These are phyloP conservation scores for Bembecia ichneumoniformis DNA, from an alignment of 2,888 invertebrate species.

Conservation along the genomic window DNA sequence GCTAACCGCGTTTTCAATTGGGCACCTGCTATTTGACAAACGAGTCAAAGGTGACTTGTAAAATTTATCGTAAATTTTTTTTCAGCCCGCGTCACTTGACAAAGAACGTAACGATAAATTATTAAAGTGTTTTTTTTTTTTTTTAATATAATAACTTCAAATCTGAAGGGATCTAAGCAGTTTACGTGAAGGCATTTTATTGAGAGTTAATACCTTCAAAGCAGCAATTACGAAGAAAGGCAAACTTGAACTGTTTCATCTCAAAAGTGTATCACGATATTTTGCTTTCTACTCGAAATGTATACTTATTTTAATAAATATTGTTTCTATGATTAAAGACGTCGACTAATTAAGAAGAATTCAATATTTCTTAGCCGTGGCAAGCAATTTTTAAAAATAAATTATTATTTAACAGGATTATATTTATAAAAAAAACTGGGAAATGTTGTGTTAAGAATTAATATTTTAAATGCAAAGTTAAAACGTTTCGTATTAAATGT, in stretches of 20 bases:
- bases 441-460: too few species aligned
- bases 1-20: constrained; percentile 15
- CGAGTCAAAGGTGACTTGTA: constrained; percentile 55
- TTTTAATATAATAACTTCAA: constrained; percentile 21
- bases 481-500: too few species aligned
- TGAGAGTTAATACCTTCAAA: not conserved
- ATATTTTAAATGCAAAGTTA: too few species aligned
- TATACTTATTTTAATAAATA: not conserved
- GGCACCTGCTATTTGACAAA: constrained; percentile 51
- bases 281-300: not conserved
- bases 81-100: constrained; percentile 45
- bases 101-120: constrained; percentile 51
- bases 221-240: not conserved
- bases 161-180: not conserved
- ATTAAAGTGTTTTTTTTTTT: constrained; percentile 35
- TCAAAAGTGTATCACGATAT: too few species aligned
- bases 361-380: too few species aligned
- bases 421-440: too few species aligned
- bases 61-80: constrained; percentile 54
- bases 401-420: too few species aligned
- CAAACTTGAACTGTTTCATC: not conserved
- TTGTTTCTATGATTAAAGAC: too few species aligned
- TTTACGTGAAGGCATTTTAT: not conserved
- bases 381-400: too few species aligned
- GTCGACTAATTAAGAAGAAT: too few species aligned